Evolutionary conservation across 2,888 invertebrate species (phyloP).

Genomic region (Lacanobia wlatinum): DNA sequence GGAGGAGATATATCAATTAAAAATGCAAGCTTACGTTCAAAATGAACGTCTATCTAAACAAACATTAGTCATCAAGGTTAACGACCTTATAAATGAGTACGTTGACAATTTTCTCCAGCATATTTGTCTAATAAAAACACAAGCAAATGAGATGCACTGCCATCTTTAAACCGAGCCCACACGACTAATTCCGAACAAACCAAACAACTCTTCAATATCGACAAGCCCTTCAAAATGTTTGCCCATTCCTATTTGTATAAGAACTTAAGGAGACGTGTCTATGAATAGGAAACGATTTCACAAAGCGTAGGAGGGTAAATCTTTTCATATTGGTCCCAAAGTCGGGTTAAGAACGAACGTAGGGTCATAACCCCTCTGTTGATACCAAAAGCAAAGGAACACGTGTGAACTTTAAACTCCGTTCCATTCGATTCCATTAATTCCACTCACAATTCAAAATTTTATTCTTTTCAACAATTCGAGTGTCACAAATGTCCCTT

Average conservation of each 20-base stretch:
- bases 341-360: slow-evolving; percentile 57
- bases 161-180: slow-evolving; percentile 65
- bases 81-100: slow-evolving; percentile 45
- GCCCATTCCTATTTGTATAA: slow-evolving; percentile 75
- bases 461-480: slow-evolving; percentile 84
- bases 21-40: not conserved
- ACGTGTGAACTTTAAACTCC: slow-evolving; percentile 88
- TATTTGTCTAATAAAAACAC: slow-evolving; percentile 61
- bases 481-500: slow-evolving; percentile 87
- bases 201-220: slow-evolving; percentile 74
- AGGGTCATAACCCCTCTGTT: slow-evolving; percentile 71
- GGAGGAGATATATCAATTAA: not conserved
- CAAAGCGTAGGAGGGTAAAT: slow-evolving; percentile 70
- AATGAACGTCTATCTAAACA: slow-evolving; percentile 3
- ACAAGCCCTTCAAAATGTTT: slow-evolving; percentile 83
- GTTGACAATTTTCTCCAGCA: slow-evolving; percentile 60
- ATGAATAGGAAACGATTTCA: slow-evolving; percentile 71
- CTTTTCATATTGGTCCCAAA: not conserved
- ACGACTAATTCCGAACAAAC: slow-evolving; percentile 69
- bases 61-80: slow-evolving; percentile 45
- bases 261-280: slow-evolving; percentile 61
- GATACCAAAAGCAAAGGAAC: slow-evolving; percentile 78
- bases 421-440: slow-evolving; percentile 73
- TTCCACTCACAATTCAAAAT: slow-evolving; percentile 73
- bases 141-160: slow-evolving; percentile 69